phyloP scores from a whole-genome alignment of 2,888 invertebrate species.

The Cryptocheilus praepositus region DNA sequence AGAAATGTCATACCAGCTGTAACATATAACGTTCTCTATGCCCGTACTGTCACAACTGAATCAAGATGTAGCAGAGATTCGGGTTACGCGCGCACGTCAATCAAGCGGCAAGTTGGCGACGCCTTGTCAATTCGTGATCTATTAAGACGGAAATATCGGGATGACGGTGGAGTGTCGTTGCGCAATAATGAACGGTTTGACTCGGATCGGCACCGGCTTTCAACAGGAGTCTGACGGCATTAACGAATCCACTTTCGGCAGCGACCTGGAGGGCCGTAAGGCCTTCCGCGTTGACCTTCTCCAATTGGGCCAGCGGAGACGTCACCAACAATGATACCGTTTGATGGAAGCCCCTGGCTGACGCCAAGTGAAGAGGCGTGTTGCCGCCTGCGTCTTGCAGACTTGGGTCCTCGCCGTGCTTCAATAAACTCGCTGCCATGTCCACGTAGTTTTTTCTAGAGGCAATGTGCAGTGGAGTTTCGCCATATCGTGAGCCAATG shows the following conservation, averaged over 20 bases:
- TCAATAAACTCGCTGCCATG: constrained; percentile 61
- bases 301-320: constrained; percentile 65
- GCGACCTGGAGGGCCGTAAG: constrained; percentile 70
- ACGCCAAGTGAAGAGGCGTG: constrained; percentile 72
- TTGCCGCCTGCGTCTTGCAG: constrained; percentile 69
- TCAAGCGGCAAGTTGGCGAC: constrained; percentile 64
- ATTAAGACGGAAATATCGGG: constrained; percentile 62
- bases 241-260: constrained; percentile 71
- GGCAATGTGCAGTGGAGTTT: constrained; percentile 71
- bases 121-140: constrained; percentile 63
- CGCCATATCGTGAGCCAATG: constrained; percentile 66
- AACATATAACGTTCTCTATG: too few species aligned
- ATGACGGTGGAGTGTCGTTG: constrained; percentile 58
- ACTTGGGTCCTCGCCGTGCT: constrained; percentile 64
- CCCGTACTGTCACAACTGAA: too few species aligned
- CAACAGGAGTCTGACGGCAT: constrained; percentile 62
- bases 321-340: constrained; percentile 68
- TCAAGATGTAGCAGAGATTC: too few species aligned
- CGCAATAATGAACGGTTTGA: constrained; percentile 51
- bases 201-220: constrained; percentile 65
- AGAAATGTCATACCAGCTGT: too few species aligned
- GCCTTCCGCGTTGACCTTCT: constrained; percentile 67
- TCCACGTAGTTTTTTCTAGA: constrained; percentile 66
- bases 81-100: constrained; percentile 7
- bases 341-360: constrained; percentile 70